A percentile compares a stretch with the other conserved stretches of the same genome.
Evolutionary conservation across 2,113 vertebrate species (phyloP).

Genomic region (Ochotona curzoniae): DNA sequence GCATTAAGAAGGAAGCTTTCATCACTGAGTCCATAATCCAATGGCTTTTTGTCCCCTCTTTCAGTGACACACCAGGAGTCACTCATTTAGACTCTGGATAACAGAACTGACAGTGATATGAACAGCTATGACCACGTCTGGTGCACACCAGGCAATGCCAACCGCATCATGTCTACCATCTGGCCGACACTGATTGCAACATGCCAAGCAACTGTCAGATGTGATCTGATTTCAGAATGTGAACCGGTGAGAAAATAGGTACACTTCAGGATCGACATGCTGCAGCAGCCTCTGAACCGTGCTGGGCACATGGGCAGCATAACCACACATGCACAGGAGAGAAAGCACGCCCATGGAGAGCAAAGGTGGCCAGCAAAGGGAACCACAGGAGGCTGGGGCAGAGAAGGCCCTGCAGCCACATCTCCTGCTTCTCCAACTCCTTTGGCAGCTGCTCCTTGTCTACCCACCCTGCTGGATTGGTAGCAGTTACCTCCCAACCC

Average conservation of each 20-base stretch:
- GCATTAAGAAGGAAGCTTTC: background rate
- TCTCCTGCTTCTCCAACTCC: background rate
- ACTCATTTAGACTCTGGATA: background rate
- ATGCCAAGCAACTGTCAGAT: background rate
- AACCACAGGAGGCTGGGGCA: no score
- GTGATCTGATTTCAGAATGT: constrained; percentile 53
- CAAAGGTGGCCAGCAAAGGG: background rate
- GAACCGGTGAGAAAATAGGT: constrained; percentile 18
- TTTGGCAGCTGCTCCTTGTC: background rate
- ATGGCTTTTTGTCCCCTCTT: background rate
- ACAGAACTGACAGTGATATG: background rate
- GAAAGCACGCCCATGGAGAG: background rate
- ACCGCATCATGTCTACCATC: constrained; percentile 52
- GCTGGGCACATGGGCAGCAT: fast-evolving
- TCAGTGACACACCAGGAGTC: background rate
- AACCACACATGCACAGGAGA: background rate
- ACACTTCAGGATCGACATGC: background rate
- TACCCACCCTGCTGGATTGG: background rate
- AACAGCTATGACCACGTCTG: constrained; percentile 55
- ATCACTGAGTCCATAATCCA: background rate
- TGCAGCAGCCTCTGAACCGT: background rate
- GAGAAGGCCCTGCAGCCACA: background rate
- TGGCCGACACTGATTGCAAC: constrained; percentile 29
- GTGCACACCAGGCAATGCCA: constrained; percentile 23
- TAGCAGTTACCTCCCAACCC: no score